Conservation (phyloP, 2,797 vertebrate genomes). For the Emydoidea blandingii region DNA sequence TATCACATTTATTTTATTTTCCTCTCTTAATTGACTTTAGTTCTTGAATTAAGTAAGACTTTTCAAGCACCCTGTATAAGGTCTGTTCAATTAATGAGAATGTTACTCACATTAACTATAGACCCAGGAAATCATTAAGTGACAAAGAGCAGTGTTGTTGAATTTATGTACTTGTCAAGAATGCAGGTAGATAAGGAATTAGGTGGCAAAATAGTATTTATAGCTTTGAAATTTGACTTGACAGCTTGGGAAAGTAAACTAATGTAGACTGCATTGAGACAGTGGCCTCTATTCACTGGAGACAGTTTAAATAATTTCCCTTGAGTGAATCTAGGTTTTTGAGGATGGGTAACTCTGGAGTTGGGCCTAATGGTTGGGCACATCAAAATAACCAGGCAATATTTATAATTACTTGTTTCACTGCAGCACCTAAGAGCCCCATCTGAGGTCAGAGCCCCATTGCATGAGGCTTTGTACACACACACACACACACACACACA, state of each 20-base stretch:
- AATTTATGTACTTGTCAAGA: neutral
- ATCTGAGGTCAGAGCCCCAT: neutral
- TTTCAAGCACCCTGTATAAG: neutral
- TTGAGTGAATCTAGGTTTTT: neutral
- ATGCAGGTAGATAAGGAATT: neutral
- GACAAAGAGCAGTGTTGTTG: neutral
- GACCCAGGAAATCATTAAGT: neutral
- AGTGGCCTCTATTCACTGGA: neutral
- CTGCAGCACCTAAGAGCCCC: neutral
- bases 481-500: neutral
- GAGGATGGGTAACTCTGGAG: neutral
- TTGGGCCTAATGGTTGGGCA: neutral
- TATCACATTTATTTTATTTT: conserved; percentile 38
- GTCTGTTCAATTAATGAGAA: neutral
- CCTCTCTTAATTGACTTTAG: neutral
- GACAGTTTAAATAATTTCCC: neutral
- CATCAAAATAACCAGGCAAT: neutral
- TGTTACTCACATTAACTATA: neutral
- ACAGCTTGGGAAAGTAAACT: neutral
- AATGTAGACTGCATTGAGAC: neutral
- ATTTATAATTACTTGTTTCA: neutral
- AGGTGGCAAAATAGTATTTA: neutral
- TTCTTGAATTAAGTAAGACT: neutral
- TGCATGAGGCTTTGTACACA: neutral
- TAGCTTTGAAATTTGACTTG: neutral